phyloP scores from a whole-genome alignment of 2,113 vertebrate species.

The Alces alces region DNA sequence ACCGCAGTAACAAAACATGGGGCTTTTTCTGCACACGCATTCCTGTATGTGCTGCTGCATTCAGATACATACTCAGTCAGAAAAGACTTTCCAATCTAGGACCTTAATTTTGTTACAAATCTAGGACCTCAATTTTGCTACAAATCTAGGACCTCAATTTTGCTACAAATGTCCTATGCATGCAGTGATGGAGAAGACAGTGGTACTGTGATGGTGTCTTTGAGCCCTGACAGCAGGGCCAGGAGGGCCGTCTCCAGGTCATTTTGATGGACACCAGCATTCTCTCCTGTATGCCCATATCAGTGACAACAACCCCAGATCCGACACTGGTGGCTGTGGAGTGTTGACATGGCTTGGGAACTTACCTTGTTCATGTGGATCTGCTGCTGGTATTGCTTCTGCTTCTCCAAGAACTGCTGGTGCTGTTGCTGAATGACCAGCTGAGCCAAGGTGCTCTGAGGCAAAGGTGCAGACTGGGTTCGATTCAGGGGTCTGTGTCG shows the following conservation, averaged over 20 bases:
- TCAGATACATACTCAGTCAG: neutral
- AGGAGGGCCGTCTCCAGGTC: neutral
- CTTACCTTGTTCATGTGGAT: conserved; percentile 98
- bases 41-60: neutral
- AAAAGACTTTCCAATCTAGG: neutral
- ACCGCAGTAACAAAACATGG: neutral
- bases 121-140: neutral
- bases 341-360: neutral
- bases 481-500: conserved; percentile 95
- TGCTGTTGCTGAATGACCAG: conserved; percentile 98
- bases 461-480: conserved; percentile 96
- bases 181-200: neutral
- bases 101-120: neutral
- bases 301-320: neutral
- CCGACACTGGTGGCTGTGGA: neutral
- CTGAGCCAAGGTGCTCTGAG: conserved; percentile 96
- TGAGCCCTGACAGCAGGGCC: neutral
- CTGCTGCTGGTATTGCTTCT: conserved; percentile 98
- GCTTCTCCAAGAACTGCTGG: conserved; percentile 97
- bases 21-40: neutral
- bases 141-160: neutral
- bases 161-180: neutral
- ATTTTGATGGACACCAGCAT: neutral
- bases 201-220: neutral
- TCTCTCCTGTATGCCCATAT: neutral